Conservation (phyloP, 53 echinoderm and acorn worm species). For the Hippasteria phrygiana region DNA sequence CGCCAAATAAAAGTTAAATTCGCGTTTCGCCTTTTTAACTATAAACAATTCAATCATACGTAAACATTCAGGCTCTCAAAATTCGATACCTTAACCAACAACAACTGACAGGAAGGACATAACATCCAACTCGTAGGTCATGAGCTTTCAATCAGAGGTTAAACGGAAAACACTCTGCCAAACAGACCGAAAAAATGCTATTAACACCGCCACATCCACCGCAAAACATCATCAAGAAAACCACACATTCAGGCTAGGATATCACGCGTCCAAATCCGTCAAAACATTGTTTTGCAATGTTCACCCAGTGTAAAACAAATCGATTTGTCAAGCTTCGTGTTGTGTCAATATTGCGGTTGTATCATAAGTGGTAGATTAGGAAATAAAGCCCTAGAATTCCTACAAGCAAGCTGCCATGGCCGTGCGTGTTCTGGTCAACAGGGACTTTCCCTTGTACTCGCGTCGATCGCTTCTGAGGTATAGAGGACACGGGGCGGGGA, state of each 20-base stretch:
- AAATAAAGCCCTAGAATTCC: not conserved
- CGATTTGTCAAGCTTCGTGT: not conserved
- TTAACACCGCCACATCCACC: not conserved
- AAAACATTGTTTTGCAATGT: not conserved
- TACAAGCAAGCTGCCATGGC: not conserved
- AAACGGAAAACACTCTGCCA: too few species aligned
- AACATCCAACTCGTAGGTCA: not conserved
- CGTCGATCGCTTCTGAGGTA: too few species aligned
- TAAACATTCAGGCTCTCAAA: not conserved
- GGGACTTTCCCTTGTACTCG: too few species aligned
- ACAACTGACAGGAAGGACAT: not conserved
- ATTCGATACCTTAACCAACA: too few species aligned
- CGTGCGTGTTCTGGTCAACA: too few species aligned
- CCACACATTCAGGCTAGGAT: not conserved
- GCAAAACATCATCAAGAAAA: not conserved
- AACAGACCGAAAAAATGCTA: not conserved
- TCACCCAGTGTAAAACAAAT: not conserved
- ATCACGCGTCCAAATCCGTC: not conserved
- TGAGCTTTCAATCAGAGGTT: not conserved
- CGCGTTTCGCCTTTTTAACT: too few species aligned
- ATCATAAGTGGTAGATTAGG: not conserved
- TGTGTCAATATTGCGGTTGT: not conserved
- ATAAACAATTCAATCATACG: too few species aligned
- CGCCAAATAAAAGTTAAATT: too few species aligned
- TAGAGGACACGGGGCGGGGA: too few species aligned